Base-by-base conservation (phyloP, 2,113 vertebrate genomes). In the Chauna torquata region DNA sequence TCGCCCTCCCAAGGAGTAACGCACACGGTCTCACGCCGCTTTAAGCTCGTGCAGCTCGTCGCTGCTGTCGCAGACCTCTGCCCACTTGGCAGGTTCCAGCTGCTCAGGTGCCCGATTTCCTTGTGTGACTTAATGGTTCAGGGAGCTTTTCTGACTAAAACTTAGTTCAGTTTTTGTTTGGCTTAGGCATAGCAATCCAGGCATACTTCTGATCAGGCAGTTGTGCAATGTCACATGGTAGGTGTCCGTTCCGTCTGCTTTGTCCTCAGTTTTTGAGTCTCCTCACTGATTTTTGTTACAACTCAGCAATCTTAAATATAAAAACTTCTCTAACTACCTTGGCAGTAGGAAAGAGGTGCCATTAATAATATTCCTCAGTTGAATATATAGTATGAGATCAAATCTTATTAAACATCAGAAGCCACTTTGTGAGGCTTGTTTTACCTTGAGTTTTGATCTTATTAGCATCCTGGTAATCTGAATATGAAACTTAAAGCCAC, bases 191-290 rank as follows among this genome's bases (percentile, higher is more conserved):
- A 57, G 47, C 30, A 28, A 0, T 34, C 6, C 4, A 34, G 11
- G 9, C 36, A 5, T 0, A 15, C 27, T 34, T 18, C 16, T 11
- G 4, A 11, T 30, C 7, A 65, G 78, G 49, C n/a, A 68, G 17
- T 44, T 0, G 0, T 52, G 12, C 3, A 3, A 4, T 5, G 20
- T 70, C 18, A 6, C 47, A 22, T 1, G 0, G 40, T 65, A 34
- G 3, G 7, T 70, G 10, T 75, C 61, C 66, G 23, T 24, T 57
- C 16, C 16, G 50, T 76, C 25, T 66, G 2, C 14, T 59, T 70
- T 65, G 10, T 85, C 3, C 30, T 86, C 18, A 28, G 0, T 55
- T 47, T 34, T 72, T 44, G 12, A 6, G 19, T 77, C 10, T 87
- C 12, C 40, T 49, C 23, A 12, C 27, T 44, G 40, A 8, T 49